Conservation (phyloP, 2,888 invertebrate genomes). For the Macrosiphum euphorbiae region DNA sequence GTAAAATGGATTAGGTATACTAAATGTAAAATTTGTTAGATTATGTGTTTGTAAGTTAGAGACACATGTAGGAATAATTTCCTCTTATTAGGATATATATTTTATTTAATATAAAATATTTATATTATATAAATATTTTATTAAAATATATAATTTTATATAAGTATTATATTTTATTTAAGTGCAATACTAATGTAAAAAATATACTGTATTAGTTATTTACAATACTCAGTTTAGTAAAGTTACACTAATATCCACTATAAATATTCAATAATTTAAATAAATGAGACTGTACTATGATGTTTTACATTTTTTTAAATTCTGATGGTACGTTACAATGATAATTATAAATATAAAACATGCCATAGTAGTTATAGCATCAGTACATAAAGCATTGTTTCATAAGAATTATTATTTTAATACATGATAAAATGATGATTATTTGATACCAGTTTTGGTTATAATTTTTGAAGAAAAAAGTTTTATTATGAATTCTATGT, state of each 20-base stretch:
- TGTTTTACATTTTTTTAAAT: neutral
- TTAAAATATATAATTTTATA: too few relatives aligned
- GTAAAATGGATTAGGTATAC: too few relatives aligned
- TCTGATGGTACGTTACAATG: neutral
- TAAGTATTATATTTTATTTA: neutral
- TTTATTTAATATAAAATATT: too few relatives aligned
- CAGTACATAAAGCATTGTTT: neutral
- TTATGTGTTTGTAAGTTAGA: neutral
- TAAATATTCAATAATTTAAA: too few relatives aligned
- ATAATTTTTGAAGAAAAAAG: neutral
- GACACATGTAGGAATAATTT: neutral
- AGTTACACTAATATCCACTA: neutral
- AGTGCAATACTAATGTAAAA: neutral
- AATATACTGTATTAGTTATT: neutral
- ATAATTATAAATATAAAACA: neutral
- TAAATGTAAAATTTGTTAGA: neutral
- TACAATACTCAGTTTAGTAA: neutral
- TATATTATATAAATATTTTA: too few relatives aligned
- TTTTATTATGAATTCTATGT: too few relatives aligned
- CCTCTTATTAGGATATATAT: too few relatives aligned
- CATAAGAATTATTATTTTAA: neutral
- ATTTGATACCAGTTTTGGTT: neutral
- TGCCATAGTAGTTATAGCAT: neutral
- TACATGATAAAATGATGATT: neutral
- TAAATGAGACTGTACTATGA: too few relatives aligned